Evolutionary conservation across 2,888 invertebrate genomes (phyloP).

Genomic region (Ptilodon capucinus): DNA sequence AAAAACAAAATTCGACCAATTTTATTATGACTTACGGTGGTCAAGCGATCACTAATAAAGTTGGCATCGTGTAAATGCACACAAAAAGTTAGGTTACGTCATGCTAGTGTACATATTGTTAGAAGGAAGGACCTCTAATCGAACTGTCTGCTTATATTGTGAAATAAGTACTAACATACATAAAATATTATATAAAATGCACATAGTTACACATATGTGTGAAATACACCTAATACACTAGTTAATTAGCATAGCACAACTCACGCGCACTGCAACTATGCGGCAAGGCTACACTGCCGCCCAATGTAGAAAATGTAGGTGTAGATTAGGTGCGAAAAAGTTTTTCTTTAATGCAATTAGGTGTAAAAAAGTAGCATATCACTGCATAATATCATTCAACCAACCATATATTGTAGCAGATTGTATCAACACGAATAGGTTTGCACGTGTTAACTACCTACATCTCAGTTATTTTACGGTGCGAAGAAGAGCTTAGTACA

Average conservation of each 20-base stretch:
- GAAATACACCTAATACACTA: constrained; percentile 25
- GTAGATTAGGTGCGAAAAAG: background rate
- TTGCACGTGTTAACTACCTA: background rate
- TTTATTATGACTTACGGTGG: too few relatives aligned
- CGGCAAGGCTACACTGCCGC: constrained; percentile 15
- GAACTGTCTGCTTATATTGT: background rate
- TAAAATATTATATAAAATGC: constrained; percentile 2
- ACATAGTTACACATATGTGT: constrained; percentile 20
- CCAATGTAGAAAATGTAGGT: constrained; percentile 10
- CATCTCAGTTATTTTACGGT: background rate
- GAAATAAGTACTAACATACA: background rate
- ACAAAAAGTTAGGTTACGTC: background rate
- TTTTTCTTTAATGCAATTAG: too few relatives aligned
- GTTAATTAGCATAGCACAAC: constrained; percentile 30
- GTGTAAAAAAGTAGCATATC: too few relatives aligned
- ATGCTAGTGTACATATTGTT: background rate
- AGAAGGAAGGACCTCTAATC: background rate
- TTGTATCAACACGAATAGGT: too few relatives aligned
- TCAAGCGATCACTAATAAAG: too few relatives aligned
- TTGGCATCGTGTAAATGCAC: too few relatives aligned
- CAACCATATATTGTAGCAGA: too few relatives aligned
- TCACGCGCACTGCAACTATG: constrained; percentile 35
- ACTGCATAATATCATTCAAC: too few relatives aligned
- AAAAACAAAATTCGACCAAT: too few relatives aligned
- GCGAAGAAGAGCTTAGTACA: constrained; percentile 3